These are phyloP conservation scores for Monopis laevigella DNA, from an alignment of 2,888 invertebrate species.

Conservation along the genomic window DNA sequence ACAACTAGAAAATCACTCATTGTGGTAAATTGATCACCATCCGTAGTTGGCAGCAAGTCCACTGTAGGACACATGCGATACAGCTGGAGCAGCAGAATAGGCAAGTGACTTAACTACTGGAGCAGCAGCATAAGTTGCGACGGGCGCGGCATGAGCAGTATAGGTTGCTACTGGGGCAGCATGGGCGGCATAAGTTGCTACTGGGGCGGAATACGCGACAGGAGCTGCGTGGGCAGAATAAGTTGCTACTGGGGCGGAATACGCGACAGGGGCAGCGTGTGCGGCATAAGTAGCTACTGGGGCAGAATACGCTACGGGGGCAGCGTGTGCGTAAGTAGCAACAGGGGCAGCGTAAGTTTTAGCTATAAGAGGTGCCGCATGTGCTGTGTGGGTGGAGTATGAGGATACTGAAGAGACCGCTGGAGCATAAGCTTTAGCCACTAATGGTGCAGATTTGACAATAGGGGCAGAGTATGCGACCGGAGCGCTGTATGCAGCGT, in stretches of 20 bases:
- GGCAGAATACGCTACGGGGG: conserved; percentile 24
- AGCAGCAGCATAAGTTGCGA: conserved; percentile 25
- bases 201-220: conserved; percentile 23
- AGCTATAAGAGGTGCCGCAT: conserved; percentile 19
- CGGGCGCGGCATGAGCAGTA: conserved; percentile 19
- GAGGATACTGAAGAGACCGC: conserved; percentile 20
- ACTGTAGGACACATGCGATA: conserved; percentile 72
- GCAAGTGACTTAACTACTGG: conserved; percentile 45
- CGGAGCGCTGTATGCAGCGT: conserved; percentile 18
- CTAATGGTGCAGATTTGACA: conserved; percentile 17
- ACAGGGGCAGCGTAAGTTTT: conserved; percentile 14
- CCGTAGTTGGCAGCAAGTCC: conserved; percentile 71
- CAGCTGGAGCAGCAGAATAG: conserved; percentile 67
- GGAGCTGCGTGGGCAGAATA: conserved; percentile 23
- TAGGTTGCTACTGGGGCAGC: conserved; percentile 26
- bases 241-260: conserved; percentile 19
- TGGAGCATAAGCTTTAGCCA: conserved; percentile 17
- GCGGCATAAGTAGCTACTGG: conserved; percentile 32
- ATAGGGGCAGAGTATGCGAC: conserved; percentile 14
- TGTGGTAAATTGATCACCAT: conserved; percentile 50
- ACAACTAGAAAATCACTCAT: neutral
- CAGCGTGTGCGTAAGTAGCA: conserved; percentile 20
- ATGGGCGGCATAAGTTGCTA: conserved; percentile 24
- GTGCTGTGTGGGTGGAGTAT: conserved; percentile 16
- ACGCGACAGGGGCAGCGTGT: conserved; percentile 24